phyloP scores from a whole-genome alignment of 2,113 vertebrate species.

The Pelecanus crispus region DNA sequence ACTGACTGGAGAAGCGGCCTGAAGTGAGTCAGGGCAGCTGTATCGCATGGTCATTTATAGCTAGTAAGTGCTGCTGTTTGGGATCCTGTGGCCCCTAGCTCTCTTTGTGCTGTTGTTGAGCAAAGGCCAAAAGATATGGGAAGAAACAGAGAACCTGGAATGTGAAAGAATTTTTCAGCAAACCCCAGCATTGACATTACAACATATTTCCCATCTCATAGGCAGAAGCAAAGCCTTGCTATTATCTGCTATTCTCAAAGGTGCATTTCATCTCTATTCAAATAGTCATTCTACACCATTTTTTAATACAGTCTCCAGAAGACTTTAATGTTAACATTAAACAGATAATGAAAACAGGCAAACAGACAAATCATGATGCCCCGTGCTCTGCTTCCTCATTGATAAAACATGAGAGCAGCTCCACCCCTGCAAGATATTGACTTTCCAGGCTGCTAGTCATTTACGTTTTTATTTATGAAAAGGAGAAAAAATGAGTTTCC shows the following conservation, averaged over 20 bases:
- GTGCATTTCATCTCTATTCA: slow-evolving; percentile 25
- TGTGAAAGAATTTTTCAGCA: background rate
- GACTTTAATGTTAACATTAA: slow-evolving; percentile 49
- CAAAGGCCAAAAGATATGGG: background rate
- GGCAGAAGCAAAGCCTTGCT: background rate
- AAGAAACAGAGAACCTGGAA: background rate
- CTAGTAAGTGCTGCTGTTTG: background rate
- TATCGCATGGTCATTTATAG: rapidly evolving
- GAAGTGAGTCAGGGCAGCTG: background rate
- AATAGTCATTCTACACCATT: background rate
- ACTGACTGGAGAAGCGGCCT: background rate
- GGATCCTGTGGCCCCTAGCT: background rate
- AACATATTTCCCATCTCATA: background rate
- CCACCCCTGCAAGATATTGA: background rate
- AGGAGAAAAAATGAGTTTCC: slow-evolving; percentile 22
- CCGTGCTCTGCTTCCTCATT: slow-evolving; percentile 19
- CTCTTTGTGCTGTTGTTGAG: background rate
- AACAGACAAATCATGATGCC: slow-evolving; percentile 20
- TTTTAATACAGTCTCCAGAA: slow-evolving; percentile 2
- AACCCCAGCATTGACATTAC: background rate
- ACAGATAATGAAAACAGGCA: slow-evolving; percentile 52
- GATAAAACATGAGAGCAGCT: slow-evolving; percentile 32
- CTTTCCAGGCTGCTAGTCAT: slow-evolving; percentile 23
- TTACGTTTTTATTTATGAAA: slow-evolving; percentile 52
- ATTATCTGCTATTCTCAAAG: slow-evolving; percentile 20